Percentiles rank a stretch among this genome's conserved stretches.
Conservation (phyloP, 2,113 vertebrate genomes). For the Labrus mixtus region DNA sequence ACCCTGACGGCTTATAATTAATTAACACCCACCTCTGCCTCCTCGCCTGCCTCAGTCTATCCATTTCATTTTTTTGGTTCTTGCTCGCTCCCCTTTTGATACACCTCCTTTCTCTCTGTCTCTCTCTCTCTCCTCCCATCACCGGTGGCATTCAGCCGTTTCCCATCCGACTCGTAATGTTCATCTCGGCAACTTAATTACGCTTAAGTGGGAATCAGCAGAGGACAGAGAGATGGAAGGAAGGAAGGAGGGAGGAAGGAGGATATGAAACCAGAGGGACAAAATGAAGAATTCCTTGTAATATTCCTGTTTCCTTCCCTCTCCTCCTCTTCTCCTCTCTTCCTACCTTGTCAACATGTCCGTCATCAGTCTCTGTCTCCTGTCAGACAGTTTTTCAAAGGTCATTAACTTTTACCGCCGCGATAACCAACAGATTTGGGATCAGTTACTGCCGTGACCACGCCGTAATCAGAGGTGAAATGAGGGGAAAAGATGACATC, state of each 20-base stretch:
- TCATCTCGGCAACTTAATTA: slow-evolving; percentile 46
- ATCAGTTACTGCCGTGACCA: slow-evolving; percentile 29
- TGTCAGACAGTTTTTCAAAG: slow-evolving; percentile 42
- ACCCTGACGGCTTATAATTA: slow-evolving; percentile 55
- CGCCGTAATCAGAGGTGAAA: slow-evolving; percentile 46
- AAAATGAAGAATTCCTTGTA: background rate
- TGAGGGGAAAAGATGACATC: slow-evolving; percentile 46
- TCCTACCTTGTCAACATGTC: background rate
- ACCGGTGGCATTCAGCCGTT: slow-evolving; percentile 36
- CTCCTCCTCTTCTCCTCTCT: background rate
- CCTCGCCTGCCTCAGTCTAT: slow-evolving; percentile 1
- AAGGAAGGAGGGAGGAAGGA: background rate
- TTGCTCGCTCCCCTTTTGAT: background rate
- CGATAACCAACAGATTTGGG: slow-evolving; percentile 8
- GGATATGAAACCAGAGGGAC: background rate
- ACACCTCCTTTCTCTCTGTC: background rate
- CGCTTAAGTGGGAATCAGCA: slow-evolving; percentile 23
- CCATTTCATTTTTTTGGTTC: background rate
- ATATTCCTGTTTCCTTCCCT: slow-evolving; percentile 4
- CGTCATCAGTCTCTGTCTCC: background rate
- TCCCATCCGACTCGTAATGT: slow-evolving; percentile 29
- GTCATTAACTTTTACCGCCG: slow-evolving; percentile 58
- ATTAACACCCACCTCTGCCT: slow-evolving; percentile 48
- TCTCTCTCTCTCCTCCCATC: slow-evolving; percentile 25
- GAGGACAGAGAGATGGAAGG: slow-evolving; percentile 18